These are phyloP conservation scores for Hypanus sabinus DNA, from an alignment of 2,113 vertebrate species.

Conservation along the genomic window DNA sequence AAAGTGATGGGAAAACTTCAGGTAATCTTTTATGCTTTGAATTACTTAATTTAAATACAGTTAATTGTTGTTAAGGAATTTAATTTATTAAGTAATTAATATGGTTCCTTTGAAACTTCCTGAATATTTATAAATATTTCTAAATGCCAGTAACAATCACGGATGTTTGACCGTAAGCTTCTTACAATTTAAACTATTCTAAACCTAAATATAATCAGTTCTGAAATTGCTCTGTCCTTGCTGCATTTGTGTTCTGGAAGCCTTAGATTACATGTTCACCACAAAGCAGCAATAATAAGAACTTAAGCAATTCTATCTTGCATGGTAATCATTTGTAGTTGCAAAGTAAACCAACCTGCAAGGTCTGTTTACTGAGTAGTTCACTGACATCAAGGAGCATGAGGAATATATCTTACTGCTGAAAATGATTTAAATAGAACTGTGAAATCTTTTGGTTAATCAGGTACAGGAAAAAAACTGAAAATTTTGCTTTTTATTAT, in stretches of 20 bases:
- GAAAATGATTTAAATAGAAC: background rate
- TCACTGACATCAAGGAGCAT: background rate
- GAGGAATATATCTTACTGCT: background rate
- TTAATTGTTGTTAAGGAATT: too few species aligned
- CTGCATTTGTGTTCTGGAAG: background rate
- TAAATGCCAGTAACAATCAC: too few species aligned
- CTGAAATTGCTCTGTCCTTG: background rate
- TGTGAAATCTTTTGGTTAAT: background rate
- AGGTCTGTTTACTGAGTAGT: background rate
- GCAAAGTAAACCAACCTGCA: background rate
- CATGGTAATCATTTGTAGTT: background rate
- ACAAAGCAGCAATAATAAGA: background rate
- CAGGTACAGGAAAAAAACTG: background rate
- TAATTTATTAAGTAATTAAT: too few species aligned
- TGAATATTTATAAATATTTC: too few species aligned
- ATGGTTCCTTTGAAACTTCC: too few species aligned
- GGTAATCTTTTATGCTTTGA: too few species aligned
- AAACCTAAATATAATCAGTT: background rate
- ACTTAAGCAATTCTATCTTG: background rate
- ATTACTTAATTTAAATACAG: too few species aligned
- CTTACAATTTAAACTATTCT: too few species aligned
- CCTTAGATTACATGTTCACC: background rate
- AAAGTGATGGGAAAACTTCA: too few species aligned
- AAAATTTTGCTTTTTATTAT: background rate
- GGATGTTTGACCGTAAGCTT: too few species aligned